Base-by-base conservation (phyloP, 2,113 vertebrate species). In the Fregata magnificens region DNA sequence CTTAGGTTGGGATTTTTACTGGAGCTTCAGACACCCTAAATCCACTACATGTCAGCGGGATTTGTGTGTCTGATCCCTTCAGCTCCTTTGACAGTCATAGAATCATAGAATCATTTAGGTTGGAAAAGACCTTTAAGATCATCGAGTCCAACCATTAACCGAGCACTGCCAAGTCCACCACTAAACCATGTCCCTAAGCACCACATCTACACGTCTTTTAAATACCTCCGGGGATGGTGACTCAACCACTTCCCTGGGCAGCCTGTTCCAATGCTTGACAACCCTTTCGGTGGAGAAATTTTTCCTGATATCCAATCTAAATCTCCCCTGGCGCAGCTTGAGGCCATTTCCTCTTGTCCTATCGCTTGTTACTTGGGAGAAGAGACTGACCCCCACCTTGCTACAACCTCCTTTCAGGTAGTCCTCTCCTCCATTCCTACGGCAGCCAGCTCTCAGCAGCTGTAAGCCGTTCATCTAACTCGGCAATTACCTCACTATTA, bases 381-480 rank as follows among this genome's bases (percentile, higher is more conserved):
- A 61, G 22, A 36, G 58, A 36, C n/a, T 1, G 3, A 61, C 22
- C 1, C 22, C n/a, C 58, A 36, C 58, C 14, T 61, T 2, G 0
- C 22, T 25, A 25, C 58, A 58, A 7, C 15, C n/a, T 36, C n/a
- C 10, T 61, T 36, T 36, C n/a, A 61, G 58, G n/a, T 36, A 36
- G 58, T 20, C 40, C 65, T 53, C 25, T 53, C 36, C 65, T 49
- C 74, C 5, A 1, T 3, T 63, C 65, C 42, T 71, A 5, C n/a
- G 13, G 61, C 79, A 90, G 71, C 66, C 79, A 82, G 69, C 65
- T 66, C 56, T 53, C 72, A 31, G 31, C 50, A 76, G 76, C 82
- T 59, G 40, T 44, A 67, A 93, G 45, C n/a, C 55, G 86, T 83
- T 74, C 86, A 50, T 93, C 50, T 77, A 9, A 63, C 85, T 86